Evolutionary conservation across 2,797 vertebrate genomes (phyloP), one percentile per base, ranked within the genome.

Genomic region (Ctenopoma kingsleyae): DNA sequence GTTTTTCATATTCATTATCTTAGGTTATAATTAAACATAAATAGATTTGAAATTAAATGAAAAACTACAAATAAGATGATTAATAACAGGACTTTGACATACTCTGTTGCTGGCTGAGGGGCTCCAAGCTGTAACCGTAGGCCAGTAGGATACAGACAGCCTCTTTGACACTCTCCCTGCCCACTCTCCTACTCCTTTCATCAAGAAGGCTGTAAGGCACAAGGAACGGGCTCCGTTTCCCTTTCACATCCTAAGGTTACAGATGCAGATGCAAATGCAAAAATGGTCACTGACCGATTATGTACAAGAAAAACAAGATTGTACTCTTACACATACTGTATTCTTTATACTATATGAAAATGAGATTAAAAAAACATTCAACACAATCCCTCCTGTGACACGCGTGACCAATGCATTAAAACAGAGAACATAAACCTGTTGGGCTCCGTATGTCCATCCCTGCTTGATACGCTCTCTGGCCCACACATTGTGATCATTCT

Each of bases 401-500:
- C 6, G 27, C 27, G 6, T 30, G 22, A 5, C 30, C 35, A 15
- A 19, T 13, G 22, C 22, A 67, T 13, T 12, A 41, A 30, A 44
- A 12, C 1, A 52, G 8, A 58, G 43, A 75, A 67, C 2, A 81
- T 38, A 51, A 51, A 98, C 97, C 97, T 97, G 96, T 52, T 96
- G 96, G 55, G 94, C 89, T 70, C 96, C 97, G 0, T 97, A 97
- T 4, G 96, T 98, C 98, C 98, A 99, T 53, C 97, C 97, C 64
- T 98, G 97, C 59, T 94, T 95, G 87, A 99, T 96, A 8, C 94
- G 93, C 71, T 97, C 97, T 75, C 94, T 94, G 67, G 97, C 96
- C 98, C 98, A 98, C 17, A 96, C 93, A 1, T 97, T 97, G 84
- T 99, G 98, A 35, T 96, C 95, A 10, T 98, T 98, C 85, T 99